phyloP scores from a whole-genome alignment of 2,888 invertebrate genomes.

The Notodromas monacha region DNA sequence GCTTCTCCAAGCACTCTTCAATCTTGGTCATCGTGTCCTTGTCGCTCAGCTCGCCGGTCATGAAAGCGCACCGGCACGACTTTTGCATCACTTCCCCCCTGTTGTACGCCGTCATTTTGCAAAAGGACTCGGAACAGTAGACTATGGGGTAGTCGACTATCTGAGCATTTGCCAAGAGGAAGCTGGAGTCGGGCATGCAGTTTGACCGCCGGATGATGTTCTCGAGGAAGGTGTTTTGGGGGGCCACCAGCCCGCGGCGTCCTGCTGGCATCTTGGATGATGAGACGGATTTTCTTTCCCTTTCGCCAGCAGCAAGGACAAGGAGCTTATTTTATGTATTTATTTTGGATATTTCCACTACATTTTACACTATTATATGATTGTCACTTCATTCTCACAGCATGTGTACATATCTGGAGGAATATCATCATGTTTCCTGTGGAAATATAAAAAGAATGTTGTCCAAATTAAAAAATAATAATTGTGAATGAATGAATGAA shows the following conservation, averaged over 20 bases:
- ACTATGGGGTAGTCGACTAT: conserved; percentile 99
- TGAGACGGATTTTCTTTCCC: no score
- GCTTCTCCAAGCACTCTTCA: conserved; percentile 73
- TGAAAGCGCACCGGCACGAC: conserved; percentile 51
- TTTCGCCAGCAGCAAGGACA: no score
- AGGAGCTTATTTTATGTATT: no score
- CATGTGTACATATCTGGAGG: no score
- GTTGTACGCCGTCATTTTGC: conserved; percentile 95
- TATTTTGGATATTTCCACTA: no score
- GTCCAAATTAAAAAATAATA: no score
- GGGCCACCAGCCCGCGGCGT: conserved; percentile 93
- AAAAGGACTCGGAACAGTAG: conserved; percentile 98
- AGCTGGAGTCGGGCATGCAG: conserved; percentile 95
- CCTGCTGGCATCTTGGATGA: conserved; percentile 90
- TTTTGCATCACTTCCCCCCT: conserved; percentile 69
- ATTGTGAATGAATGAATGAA: no score
- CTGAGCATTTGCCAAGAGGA: conserved; percentile 95
- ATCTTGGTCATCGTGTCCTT: conserved; percentile 72
- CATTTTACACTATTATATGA: no score
- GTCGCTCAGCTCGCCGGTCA: conserved; percentile 97
- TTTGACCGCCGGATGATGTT: conserved; percentile 95
- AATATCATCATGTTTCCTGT: no score
- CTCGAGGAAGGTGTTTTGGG: conserved; percentile 98
- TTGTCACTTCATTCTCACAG: no score
- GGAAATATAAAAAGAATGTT: no score